Percentiles rank a stretch among this genome's conserved stretches.
Conservation (phyloP, 2,797 vertebrate species). For the Oreortyx pictus region DNA sequence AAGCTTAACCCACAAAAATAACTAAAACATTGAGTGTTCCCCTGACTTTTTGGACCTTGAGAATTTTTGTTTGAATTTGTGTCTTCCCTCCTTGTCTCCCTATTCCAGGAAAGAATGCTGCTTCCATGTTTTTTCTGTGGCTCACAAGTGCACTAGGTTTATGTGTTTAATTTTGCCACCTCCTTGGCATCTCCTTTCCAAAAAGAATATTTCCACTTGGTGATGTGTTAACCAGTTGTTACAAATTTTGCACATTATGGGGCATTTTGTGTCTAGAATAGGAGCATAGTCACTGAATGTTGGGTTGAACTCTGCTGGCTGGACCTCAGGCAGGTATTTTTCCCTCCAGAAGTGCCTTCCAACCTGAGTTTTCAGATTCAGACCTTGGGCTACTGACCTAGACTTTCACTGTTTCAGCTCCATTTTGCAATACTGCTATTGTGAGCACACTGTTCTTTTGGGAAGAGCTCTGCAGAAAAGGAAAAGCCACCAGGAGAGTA, state of each 20-base stretch:
- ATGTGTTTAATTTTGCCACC: background rate
- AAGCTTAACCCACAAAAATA: no score
- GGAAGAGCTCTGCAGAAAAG: background rate
- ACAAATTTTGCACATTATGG: background rate
- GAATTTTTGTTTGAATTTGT: no score
- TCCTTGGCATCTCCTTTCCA: background rate
- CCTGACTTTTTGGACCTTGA: no score
- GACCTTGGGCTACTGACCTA: background rate
- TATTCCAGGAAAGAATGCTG: no score
- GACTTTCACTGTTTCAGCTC: background rate
- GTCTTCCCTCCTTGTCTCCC: no score
- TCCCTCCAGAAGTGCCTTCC: background rate
- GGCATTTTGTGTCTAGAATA: background rate
- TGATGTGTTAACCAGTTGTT: background rate
- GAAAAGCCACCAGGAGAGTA: background rate
- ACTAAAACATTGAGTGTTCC: no score
- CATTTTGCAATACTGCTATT: background rate
- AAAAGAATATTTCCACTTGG: background rate
- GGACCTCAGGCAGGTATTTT: background rate
- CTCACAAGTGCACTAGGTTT: fast-evolving
- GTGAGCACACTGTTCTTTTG: background rate
- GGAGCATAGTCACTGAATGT: background rate
- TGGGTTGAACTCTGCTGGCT: background rate
- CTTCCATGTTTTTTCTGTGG: no score
- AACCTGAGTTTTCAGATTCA: background rate